phyloP scores from a whole-genome alignment of 2,888 invertebrate genomes.

The Melieria omissa region DNA sequence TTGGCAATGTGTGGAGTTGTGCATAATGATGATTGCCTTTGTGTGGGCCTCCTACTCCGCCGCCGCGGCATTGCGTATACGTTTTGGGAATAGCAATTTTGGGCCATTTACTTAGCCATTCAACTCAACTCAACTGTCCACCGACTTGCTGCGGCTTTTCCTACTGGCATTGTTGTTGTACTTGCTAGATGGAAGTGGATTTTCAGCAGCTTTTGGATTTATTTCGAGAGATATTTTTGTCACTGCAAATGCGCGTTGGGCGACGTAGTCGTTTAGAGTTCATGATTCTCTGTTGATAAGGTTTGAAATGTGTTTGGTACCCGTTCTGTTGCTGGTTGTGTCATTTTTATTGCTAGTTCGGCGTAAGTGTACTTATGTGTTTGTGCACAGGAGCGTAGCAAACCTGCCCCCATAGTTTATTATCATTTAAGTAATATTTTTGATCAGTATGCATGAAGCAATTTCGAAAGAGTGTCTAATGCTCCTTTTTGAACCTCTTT shows the following conservation, averaged over 20 bases:
- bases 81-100: constrained; percentile 61
- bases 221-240: constrained; percentile 8
- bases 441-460: too few relatives aligned
- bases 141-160: neutral
- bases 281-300: constrained; percentile 18
- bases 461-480: too few relatives aligned
- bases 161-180: constrained; percentile 14
- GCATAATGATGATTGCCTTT: constrained; percentile 35
- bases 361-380: constrained; percentile 7
- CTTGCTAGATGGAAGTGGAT: neutral
- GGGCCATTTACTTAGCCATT: constrained; percentile 53
- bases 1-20: constrained; percentile 14
- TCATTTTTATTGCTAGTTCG: constrained; percentile 4
- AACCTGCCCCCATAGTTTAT: too few relatives aligned
- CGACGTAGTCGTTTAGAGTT: constrained; percentile 1
- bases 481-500: too few relatives aligned
- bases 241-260: neutral
- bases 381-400: neutral
- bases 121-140: constrained; percentile 1
- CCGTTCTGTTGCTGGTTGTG: neutral
- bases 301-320: neutral
- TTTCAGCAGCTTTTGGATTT: constrained; percentile 7
- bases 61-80: constrained; percentile 18
- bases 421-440: too few relatives aligned
- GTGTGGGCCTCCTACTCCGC: too few relatives aligned